A percentile compares a stretch with the other conserved stretches of the same genome.
Evolutionary conservation across 2,888 invertebrate species (phyloP).

Genomic region (Campoplex nolae): DNA sequence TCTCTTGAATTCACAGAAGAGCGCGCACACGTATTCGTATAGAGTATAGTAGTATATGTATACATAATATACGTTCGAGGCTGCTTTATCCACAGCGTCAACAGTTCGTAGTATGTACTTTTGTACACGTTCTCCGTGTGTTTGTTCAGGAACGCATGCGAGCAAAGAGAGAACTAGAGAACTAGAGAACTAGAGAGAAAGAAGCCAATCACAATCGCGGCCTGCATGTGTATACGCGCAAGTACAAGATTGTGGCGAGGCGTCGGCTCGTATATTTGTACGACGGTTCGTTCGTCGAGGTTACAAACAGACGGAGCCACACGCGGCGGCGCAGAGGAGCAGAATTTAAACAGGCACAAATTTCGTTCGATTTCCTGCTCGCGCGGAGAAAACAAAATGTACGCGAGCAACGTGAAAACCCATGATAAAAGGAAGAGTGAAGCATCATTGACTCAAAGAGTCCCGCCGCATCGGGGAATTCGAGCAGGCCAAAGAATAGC

Average conservation of each 20-base stretch:
- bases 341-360: not conserved
- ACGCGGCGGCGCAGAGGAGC: not conserved
- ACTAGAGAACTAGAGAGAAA: slow-evolving; percentile 16
- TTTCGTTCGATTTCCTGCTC: slow-evolving; percentile 33
- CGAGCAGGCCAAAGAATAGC: not conserved
- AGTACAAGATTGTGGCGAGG: slow-evolving; percentile 46
- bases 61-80: not conserved
- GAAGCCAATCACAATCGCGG: slow-evolving; percentile 65
- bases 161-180: slow-evolving; percentile 8
- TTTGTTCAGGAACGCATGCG: slow-evolving; percentile 47
- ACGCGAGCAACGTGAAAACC: slow-evolving; percentile 22
- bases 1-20: slow-evolving; percentile 28
- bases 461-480: no score
- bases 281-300: slow-evolving; percentile 32
- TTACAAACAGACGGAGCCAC: slow-evolving; percentile 9
- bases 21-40: not conserved
- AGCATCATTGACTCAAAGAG: slow-evolving; percentile 11
- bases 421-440: slow-evolving; percentile 6
- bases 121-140: slow-evolving; percentile 45
- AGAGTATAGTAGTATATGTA: no score
- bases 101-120: slow-evolving; percentile 51
- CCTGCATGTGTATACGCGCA: slow-evolving; percentile 44
- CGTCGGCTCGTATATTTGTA: slow-evolving; percentile 43
- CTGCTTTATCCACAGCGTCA: slow-evolving; percentile 46
- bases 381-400: slow-evolving; percentile 14